phyloP scores from a whole-genome alignment of 2,113 vertebrate species.

The Hydropotes inermis region DNA sequence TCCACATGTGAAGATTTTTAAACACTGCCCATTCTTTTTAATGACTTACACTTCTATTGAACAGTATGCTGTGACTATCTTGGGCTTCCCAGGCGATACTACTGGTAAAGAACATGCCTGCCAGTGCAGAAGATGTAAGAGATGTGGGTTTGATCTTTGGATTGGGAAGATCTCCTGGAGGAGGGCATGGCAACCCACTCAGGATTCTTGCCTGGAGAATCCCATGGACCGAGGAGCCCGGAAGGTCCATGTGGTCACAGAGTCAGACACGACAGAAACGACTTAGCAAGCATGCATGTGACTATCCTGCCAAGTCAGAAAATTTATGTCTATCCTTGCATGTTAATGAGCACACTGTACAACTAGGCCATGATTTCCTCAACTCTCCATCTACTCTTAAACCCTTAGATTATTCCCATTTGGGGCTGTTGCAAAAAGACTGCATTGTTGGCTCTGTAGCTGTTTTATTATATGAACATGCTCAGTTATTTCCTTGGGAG shows the following conservation, averaged over 20 bases:
- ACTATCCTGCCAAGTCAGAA: not conserved
- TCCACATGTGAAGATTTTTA: not conserved
- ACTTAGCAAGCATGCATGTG: not conserved
- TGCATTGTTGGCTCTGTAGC: accelerated
- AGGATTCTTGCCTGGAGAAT: not conserved
- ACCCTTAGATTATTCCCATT: not conserved
- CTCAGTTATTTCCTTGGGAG: not conserved
- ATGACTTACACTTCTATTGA: not conserved
- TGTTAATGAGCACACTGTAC: not conserved
- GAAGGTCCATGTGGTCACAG: not conserved
- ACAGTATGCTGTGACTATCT: accelerated
- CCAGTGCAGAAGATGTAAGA: too few relatives aligned
- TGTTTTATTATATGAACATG: not conserved
- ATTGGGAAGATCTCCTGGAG: too few relatives aligned
- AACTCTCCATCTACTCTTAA: too few relatives aligned
- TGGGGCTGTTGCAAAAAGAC: not conserved
- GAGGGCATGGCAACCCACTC: too few relatives aligned
- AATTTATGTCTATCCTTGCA: not conserved
- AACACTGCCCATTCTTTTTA: accelerated
- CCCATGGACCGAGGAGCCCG: not conserved
- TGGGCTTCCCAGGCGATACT: too few relatives aligned
- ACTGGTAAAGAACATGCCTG: too few relatives aligned
- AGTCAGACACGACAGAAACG: accelerated
- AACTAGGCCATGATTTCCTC: not conserved
- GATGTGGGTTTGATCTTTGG: too few relatives aligned